phyloP scores from a whole-genome alignment of 2,797 vertebrate species.

The Chelonia mydas region DNA sequence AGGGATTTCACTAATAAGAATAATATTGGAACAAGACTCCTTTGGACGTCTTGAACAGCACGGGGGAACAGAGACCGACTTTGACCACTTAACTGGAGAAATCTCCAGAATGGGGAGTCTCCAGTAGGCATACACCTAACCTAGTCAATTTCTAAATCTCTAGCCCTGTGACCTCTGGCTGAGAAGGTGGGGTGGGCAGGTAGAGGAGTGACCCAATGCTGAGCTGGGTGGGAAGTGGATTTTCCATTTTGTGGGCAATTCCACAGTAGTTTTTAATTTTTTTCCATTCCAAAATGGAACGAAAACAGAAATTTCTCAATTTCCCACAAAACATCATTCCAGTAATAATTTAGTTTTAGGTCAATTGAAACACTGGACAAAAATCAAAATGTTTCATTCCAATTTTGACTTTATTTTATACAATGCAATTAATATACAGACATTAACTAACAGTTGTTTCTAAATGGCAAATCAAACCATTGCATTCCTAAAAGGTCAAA shows the following conservation, averaged over 20 bases:
- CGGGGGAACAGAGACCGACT: not conserved
- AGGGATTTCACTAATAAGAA: not conserved
- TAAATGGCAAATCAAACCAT: not conserved
- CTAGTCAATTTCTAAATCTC: not conserved
- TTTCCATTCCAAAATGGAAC: not conserved
- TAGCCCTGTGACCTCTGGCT: not conserved
- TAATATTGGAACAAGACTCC: not conserved
- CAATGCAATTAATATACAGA: not conserved
- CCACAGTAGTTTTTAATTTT: accelerated
- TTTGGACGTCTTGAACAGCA: not conserved
- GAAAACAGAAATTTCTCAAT: not conserved
- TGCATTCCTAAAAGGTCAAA: not conserved
- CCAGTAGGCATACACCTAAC: not conserved
- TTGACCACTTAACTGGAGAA: not conserved
- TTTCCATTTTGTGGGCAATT: not conserved
- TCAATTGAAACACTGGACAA: not conserved
- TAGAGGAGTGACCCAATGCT: not conserved
- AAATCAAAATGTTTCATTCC: accelerated
- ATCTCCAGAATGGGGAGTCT: not conserved
- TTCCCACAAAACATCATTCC: not conserved
- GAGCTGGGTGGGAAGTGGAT: not conserved
- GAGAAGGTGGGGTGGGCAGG: not conserved
- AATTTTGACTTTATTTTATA: accelerated
- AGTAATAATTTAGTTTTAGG: not conserved
- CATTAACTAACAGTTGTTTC: not conserved